These are phyloP conservation scores for Palythoa grandiflora DNA, from an alignment of 92 coral and sea anemone species.

Conservation along the genomic window DNA sequence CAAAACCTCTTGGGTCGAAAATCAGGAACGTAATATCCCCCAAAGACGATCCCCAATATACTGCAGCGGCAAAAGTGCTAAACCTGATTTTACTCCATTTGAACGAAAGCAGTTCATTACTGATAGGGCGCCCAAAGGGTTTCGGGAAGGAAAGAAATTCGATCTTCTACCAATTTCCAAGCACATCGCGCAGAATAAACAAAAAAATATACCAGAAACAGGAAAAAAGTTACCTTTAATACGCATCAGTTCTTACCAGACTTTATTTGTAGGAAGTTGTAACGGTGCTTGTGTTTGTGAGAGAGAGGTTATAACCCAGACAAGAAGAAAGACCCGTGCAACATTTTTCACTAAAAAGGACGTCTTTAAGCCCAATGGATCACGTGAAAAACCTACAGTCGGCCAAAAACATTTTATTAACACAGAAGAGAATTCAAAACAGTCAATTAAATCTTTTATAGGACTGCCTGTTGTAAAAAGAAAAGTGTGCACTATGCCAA, in stretches of 20 bases:
- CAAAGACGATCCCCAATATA: conserved; percentile 66
- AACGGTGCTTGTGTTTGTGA: conserved; percentile 18
- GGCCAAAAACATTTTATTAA: conserved; percentile 67
- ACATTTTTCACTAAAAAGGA: conserved; percentile 86
- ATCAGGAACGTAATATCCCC: conserved; percentile 44
- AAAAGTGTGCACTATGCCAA: neutral
- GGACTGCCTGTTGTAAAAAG: conserved; percentile 13
- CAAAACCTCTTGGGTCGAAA: conserved; percentile 83
- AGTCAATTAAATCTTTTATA: neutral
- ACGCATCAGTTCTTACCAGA: conserved; percentile 80
- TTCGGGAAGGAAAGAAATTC: conserved; percentile 80
- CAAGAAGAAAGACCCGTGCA: conserved; percentile 24
- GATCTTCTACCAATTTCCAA: conserved; percentile 86
- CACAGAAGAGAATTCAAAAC: neutral
- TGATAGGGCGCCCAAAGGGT: conserved; percentile 73
- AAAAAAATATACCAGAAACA: conserved; percentile 24
- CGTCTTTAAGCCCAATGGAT: conserved; percentile 69
- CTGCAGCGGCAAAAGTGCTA: conserved; percentile 71
- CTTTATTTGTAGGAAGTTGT: conserved; percentile 35
- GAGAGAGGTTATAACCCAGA: neutral
- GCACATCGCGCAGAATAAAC: conserved; percentile 61
- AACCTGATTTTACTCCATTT: conserved; percentile 61
- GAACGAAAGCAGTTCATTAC: conserved; percentile 58
- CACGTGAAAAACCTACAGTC: conserved; percentile 67
- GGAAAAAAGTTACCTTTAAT: conserved; percentile 66